Percentiles rank a stretch among this genome's conserved stretches.
phyloP scores from a whole-genome alignment of 2,797 vertebrate genomes.

The Pseudochirops corinnae region DNA sequence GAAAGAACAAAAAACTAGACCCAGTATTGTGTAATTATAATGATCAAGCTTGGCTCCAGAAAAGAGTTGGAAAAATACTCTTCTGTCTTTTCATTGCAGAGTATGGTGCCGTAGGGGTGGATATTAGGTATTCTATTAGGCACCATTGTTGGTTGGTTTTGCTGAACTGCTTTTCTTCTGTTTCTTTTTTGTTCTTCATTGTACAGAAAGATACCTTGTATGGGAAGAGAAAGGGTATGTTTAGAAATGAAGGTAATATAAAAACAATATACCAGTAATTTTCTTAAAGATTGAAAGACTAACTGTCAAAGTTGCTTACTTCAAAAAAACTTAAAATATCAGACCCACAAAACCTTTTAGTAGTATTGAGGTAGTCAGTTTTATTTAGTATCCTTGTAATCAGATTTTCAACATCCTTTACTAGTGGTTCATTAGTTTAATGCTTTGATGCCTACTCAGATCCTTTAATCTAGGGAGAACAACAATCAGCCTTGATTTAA shows the following conservation, averaged over 20 bases:
- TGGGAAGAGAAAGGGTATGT: not conserved
- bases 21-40: not conserved
- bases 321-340: not conserved
- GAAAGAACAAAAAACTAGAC: not conserved
- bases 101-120: not conserved
- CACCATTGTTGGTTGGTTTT: not conserved
- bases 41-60: not conserved
- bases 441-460: slow-evolving; percentile 20
- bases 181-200: not conserved
- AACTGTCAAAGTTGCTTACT: not conserved
- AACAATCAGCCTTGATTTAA: not conserved
- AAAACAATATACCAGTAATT: not conserved
- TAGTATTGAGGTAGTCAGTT: not conserved
- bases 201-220: not conserved
- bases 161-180: not conserved
- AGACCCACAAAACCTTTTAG: not conserved
- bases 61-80: not conserved
- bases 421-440: slow-evolving; percentile 26
- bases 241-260: not conserved
- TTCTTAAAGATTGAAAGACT: not conserved
- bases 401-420: not conserved
- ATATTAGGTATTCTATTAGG: not conserved
- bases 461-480: not conserved
- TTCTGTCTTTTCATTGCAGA: not conserved
- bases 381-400: slow-evolving; percentile 40